A percentile compares a stretch with the other conserved stretches of the same genome.
phyloP scores from a whole-genome alignment of 2,797 vertebrate genomes.

The Novumbra hubbsi region DNA sequence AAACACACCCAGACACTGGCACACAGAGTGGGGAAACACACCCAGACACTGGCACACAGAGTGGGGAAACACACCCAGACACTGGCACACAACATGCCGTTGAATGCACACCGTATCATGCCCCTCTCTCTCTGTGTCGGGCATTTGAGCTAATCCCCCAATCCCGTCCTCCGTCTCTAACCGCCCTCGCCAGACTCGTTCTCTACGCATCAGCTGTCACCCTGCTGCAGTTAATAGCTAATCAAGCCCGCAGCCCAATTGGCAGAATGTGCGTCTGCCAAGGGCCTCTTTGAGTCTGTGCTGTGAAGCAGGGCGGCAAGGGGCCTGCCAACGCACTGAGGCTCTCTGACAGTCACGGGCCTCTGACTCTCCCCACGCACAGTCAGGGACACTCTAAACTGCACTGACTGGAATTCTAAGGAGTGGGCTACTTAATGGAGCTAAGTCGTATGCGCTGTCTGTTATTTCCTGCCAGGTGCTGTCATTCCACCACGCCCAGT shows the following conservation, averaged over 20 bases:
- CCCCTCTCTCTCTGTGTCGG: constrained; percentile 40
- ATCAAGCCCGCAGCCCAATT: constrained; percentile 69
- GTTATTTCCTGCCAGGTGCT: constrained; percentile 24
- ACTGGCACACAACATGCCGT: constrained; percentile 21
- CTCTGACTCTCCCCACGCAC: background rate
- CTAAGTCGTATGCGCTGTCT: constrained; percentile 1
- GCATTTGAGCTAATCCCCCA: constrained; percentile 45
- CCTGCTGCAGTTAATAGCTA: constrained; percentile 67
- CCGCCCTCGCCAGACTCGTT: constrained; percentile 38
- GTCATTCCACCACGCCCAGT: background rate
- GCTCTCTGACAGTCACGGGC: constrained; percentile 26
- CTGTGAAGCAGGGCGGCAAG: constrained; percentile 58
- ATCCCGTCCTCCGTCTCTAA: constrained; percentile 26
- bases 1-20: constrained; percentile 22
- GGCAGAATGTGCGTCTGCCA: constrained; percentile 63
- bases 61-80: constrained; percentile 22
- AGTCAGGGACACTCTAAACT: constrained; percentile 15
- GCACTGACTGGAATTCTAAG: constrained; percentile 62
- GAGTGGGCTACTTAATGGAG: constrained; percentile 26
- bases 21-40: background rate
- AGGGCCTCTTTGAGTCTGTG: constrained; percentile 67
- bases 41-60: constrained; percentile 21
- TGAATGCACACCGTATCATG: constrained; percentile 49
- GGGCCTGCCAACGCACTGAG: constrained; percentile 2
- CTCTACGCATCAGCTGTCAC: constrained; percentile 66